Percentiles rank a stretch among this genome's conserved stretches.
These are phyloP conservation scores for zebrafish (Danio rerio) DNA, from an alignment of 2,113 vertebrate genomes.

Conservation along the genomic window GRCz12tu NC_133176.1:24364501-24365000, in stretches of 20 bases:
- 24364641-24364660: conserved; percentile 5
- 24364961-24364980: too few species aligned
- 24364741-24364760: background rate
- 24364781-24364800: background rate
- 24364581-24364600: conserved; percentile 27
- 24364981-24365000: too few species aligned
- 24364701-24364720: background rate
- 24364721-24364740: background rate
- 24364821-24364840: background rate
- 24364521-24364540: conserved; percentile 40
- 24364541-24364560: conserved; percentile 32
- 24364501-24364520: conserved; percentile 40
- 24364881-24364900: too few species aligned
- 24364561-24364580: conserved; percentile 29
- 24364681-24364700: background rate
- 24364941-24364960: too few species aligned
- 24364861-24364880: too few species aligned
- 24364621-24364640: background rate
- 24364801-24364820: too few species aligned
- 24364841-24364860: too few species aligned
- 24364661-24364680: conserved; percentile 17
- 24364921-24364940: too few species aligned
- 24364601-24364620: background rate
- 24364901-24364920: too few species aligned
- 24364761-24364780: background rate